Evolutionary conservation across 2,113 vertebrate genomes (phyloP).

Genomic region (Rostratula benghalensis): DNA sequence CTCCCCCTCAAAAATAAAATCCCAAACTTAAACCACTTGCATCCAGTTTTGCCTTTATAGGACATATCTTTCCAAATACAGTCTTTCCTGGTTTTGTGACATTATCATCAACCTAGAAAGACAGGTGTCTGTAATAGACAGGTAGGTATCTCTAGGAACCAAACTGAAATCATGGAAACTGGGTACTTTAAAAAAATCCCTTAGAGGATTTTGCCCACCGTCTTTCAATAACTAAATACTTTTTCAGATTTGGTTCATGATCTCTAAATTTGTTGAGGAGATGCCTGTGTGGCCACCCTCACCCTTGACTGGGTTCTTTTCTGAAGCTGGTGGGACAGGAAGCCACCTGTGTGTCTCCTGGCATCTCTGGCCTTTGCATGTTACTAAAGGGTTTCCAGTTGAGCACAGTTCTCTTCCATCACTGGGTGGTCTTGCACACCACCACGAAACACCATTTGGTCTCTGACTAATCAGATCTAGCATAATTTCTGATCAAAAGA

Average conservation of each 20-base stretch:
- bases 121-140: background rate
- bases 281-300: background rate
- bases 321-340: background rate
- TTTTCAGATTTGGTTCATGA: background rate
- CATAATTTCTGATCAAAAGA: background rate
- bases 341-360: background rate
- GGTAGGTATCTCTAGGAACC: background rate
- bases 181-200: background rate
- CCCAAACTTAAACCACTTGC: background rate
- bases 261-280: background rate
- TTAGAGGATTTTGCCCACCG: background rate
- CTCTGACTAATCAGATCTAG: background rate
- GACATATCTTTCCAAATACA: background rate
- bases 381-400: background rate
- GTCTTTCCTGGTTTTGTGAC: background rate
- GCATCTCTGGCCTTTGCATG: background rate
- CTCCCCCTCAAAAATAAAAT: background rate
- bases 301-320: background rate
- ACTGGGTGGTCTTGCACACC: background rate
- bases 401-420: background rate
- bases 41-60: background rate
- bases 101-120: background rate
- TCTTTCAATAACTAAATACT: background rate
- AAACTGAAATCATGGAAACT: background rate
- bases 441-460: background rate